phyloP scores from a whole-genome alignment of 2,113 vertebrate genomes.

The Tichodroma muraria region DNA sequence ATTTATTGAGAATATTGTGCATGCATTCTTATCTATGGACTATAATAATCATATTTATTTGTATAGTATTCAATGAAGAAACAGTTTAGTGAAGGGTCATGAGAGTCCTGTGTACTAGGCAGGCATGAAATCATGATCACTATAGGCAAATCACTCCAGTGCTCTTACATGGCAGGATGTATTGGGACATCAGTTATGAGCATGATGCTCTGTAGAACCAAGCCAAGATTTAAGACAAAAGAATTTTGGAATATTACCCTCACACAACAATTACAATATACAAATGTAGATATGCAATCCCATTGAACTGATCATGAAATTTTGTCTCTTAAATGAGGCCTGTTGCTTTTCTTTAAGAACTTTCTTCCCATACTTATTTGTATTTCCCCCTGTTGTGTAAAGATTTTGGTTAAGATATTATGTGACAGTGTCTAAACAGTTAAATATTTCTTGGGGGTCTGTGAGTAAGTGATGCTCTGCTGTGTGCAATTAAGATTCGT shows the following conservation, averaged over 20 bases:
- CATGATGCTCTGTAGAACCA: neutral
- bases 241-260: neutral
- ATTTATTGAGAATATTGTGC: neutral
- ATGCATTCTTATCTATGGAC: neutral
- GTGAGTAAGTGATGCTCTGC: neutral
- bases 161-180: neutral
- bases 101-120: neutral
- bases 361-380: neutral
- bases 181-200: neutral
- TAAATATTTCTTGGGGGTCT: neutral
- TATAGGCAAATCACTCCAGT: neutral
- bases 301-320: neutral
- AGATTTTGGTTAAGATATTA: neutral
- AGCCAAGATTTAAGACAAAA: neutral
- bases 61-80: neutral
- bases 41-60: neutral
- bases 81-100: neutral
- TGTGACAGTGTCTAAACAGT: neutral
- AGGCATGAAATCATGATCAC: neutral
- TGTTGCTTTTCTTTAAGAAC: neutral
- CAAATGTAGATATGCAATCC: neutral
- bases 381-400: neutral
- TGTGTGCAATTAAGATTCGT: slow-evolving; percentile 10
- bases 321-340: neutral
- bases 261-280: neutral